phyloP scores from a whole-genome alignment of 2,888 invertebrate species.

The Xanthorhoe spadicearia region DNA sequence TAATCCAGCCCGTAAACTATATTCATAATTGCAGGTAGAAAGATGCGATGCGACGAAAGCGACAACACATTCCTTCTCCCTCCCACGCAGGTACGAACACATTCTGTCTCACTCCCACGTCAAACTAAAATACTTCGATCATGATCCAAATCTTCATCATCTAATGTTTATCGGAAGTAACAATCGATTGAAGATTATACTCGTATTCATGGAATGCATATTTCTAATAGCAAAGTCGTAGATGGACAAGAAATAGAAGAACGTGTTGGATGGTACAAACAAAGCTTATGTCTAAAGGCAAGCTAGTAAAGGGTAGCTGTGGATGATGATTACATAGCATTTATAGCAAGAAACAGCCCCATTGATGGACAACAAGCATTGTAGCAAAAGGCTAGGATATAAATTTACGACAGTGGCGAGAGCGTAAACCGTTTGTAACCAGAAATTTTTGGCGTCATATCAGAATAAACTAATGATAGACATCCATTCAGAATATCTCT shows the following conservation, averaged over 20 bases:
- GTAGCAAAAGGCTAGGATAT: no score
- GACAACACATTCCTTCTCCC: slow-evolving; percentile 75
- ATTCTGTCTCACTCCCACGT: not conserved
- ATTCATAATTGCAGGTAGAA: slow-evolving; percentile 57
- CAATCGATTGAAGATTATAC: not conserved
- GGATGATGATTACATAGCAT: no score
- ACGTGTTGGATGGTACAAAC: no score
- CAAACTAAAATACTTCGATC: slow-evolving; percentile 36
- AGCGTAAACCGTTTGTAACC: no score
- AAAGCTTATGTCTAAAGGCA: no score
- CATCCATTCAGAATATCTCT: no score
- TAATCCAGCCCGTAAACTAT: slow-evolving; percentile 16
- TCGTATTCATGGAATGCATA: not conserved
- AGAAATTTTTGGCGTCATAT: no score
- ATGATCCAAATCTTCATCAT: slow-evolving; percentile 37
- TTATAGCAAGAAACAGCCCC: no score
- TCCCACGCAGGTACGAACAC: slow-evolving; percentile 67
- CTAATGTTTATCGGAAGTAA: slow-evolving; percentile 11
- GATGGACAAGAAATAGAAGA: not conserved
- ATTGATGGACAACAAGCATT: no score
- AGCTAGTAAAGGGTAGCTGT: no score
- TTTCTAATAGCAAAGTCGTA: not conserved
- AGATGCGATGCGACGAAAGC: slow-evolving; percentile 68
- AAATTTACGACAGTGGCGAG: no score
- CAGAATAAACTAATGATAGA: no score